Evolutionary conservation across 1,140 invertebrate species (phyloP).

Genomic region (Hermatobates lingyangjiaoensis): DNA sequence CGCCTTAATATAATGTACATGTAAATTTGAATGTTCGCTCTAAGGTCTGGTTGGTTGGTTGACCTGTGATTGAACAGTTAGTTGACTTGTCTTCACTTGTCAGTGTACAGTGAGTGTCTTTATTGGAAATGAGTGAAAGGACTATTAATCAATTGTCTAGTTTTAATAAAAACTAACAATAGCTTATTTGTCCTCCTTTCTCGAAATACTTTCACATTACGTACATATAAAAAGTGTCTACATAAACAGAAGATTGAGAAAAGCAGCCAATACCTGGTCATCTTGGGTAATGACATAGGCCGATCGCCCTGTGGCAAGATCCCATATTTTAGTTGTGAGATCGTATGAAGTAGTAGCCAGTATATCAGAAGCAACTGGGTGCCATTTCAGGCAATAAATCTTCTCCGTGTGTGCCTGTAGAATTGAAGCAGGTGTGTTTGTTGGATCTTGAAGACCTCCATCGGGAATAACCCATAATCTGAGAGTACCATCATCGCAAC

Average conservation of each 20-base stretch:
- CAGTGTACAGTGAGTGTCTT: too few relatives aligned
- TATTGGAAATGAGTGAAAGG: too few relatives aligned
- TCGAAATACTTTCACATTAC: too few relatives aligned
- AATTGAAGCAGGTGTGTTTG: slow-evolving; percentile 35
- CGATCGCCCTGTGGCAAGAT: slow-evolving; percentile 32
- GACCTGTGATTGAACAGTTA: too few relatives aligned
- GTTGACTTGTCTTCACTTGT: too few relatives aligned
- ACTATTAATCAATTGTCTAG: too few relatives aligned
- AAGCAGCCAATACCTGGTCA: slow-evolving; percentile 6
- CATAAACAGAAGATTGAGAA: slow-evolving; percentile 15
- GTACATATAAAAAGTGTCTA: too few relatives aligned
- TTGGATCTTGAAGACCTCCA: slow-evolving; percentile 49
- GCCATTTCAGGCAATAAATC: slow-evolving; percentile 78
- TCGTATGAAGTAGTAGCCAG: slow-evolving; percentile 75
- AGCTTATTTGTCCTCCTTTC: too few relatives aligned
- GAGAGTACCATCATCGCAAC: slow-evolving; percentile 75
- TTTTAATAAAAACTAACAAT: too few relatives aligned
- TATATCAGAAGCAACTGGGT: slow-evolving; percentile 69
- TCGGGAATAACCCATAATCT: slow-evolving; percentile 61
- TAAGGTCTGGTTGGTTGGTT: too few relatives aligned
- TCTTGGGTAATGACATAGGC: slow-evolving; percentile 4
- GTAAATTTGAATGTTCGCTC: too few relatives aligned
- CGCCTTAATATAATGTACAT: too few relatives aligned
- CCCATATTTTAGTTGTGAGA: slow-evolving; percentile 72
- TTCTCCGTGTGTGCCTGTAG: slow-evolving; percentile 67